Evolutionary conservation across 2,113 vertebrate genomes (phyloP), one percentile per base, ranked within the genome.

Genomic region (Brachypodius melanocephalos): DNA sequence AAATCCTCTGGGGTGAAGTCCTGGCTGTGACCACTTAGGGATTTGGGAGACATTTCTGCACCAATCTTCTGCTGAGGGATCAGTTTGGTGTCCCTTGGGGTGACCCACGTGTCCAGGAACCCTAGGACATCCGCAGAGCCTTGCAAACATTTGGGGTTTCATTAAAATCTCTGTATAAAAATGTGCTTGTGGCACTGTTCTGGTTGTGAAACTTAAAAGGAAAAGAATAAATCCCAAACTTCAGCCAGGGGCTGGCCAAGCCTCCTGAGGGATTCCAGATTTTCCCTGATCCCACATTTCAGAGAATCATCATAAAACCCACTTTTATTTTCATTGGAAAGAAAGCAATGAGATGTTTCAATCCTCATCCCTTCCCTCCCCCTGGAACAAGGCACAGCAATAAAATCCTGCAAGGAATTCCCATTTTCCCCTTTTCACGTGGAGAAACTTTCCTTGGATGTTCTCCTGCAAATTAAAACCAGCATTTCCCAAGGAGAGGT

Each of bases 61-160:
- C 4, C 54, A 28, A 0, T 4, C 26, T 46, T 8, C 67, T 34
- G 19, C 36, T 43, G 14, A 25, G 38, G 13, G 46, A 32, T 40
- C 28, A 10, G 43, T 3, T 45, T 57, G 19, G 4, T 49, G 67
- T 49, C 77, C 59, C 43, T 28, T 16, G 24, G 38, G 32, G 28
- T 10, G 32, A 16, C 3, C 43, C 52, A 6, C 5, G 1, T 1
- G 17, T 8, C 26, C 65, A 20, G 69, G 42, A 43, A 3, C 12
- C 40, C 26, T 0, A 2, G 28, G 51, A 29, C 5, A 1, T 12
- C 21, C 31, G 5, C 3, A 28, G 31, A 59, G 25, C 72, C 34
- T n/a, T 26, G 76, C 17, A 46, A 55, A 9, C 4, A 12, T 51
- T 38, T 12, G 22, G 24, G 9, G 17, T 87, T 83, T 25, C 21